Conservation (phyloP, 2,888 invertebrate genomes). For the Scelioninae gen. 2 region DNA sequence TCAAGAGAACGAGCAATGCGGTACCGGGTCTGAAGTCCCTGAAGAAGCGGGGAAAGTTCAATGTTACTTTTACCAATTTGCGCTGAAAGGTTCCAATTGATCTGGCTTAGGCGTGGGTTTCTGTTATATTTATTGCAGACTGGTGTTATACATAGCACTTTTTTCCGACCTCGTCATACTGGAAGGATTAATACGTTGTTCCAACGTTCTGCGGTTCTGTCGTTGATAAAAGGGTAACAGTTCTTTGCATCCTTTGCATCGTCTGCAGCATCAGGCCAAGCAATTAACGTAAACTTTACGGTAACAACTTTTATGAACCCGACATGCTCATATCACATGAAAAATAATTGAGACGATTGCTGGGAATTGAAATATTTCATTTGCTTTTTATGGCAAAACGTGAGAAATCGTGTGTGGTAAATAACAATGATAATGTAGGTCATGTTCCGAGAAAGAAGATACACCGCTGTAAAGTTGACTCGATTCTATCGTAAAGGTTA, state of each 20-base stretch:
- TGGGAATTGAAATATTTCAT: slow-evolving; percentile 42
- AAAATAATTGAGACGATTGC: slow-evolving; percentile 32
- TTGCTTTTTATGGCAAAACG: slow-evolving; percentile 41
- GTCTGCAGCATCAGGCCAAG: neutral
- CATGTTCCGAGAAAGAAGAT: slow-evolving; percentile 52
- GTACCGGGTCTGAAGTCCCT: no score
- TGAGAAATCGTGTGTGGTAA: slow-evolving; percentile 49
- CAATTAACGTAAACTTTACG: slow-evolving; percentile 29
- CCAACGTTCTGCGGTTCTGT: no score
- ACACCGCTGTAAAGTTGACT: slow-evolving; percentile 50
- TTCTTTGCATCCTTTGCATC: slow-evolving; percentile 11
- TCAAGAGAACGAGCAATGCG: no score
- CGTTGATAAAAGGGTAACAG: slow-evolving; percentile 9
- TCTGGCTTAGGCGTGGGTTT: no score
- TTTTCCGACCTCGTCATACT: no score
- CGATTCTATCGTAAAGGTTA: slow-evolving; percentile 57
- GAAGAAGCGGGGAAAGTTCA: no score
- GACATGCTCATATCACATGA: slow-evolving; percentile 10
- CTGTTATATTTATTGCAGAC: no score
- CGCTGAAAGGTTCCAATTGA: no score
- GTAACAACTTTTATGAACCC: slow-evolving; percentile 11
- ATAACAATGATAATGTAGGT: slow-evolving; percentile 57
- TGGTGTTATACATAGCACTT: no score
- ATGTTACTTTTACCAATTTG: no score
- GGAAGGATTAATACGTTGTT: no score